These are phyloP conservation scores for Typhlichthys subterraneus DNA, from an alignment of 2,797 vertebrate species.

Conservation along the genomic window DNA sequence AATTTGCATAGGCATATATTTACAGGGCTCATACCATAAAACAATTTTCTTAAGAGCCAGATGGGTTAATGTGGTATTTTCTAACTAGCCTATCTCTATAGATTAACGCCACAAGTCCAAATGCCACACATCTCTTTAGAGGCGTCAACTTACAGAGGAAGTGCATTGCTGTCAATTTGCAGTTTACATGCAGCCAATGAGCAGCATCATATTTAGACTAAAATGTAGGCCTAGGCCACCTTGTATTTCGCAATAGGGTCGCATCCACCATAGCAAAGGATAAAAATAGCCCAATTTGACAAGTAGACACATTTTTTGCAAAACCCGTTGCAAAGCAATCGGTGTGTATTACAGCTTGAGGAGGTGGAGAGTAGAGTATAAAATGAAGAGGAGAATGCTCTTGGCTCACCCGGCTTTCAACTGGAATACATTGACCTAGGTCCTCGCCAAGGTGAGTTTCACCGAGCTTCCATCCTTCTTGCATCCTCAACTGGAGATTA, in stretches of 20 bases:
- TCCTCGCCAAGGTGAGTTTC: conserved; percentile 54
- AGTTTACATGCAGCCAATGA: conserved; percentile 13
- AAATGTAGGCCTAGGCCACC: conserved; percentile 25
- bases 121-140: neutral
- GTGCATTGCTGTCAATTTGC: conserved; percentile 28
- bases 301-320: conserved; percentile 65
- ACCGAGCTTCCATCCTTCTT: conserved; percentile 1
- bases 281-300: conserved; percentile 68
- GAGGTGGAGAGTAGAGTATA: conserved; percentile 44
- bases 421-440: conserved; percentile 37
- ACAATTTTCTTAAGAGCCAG: too few relatives aligned
- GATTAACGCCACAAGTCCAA: neutral
- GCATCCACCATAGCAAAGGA: conserved; percentile 43
- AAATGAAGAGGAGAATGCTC: conserved; percentile 21
- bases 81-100: neutral
- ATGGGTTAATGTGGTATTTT: neutral
- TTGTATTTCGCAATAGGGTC: conserved; percentile 44
- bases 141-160: conserved; percentile 23
- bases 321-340: conserved; percentile 51
- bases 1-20: too few relatives aligned
- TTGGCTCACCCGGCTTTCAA: conserved; percentile 36
- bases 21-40: too few relatives aligned
- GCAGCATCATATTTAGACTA: neutral
- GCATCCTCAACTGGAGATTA: too few relatives aligned
- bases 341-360: conserved; percentile 54